phyloP scores from a whole-genome alignment of 2,113 vertebrate genomes.

The Microcebus lehilahytsara region DNA sequence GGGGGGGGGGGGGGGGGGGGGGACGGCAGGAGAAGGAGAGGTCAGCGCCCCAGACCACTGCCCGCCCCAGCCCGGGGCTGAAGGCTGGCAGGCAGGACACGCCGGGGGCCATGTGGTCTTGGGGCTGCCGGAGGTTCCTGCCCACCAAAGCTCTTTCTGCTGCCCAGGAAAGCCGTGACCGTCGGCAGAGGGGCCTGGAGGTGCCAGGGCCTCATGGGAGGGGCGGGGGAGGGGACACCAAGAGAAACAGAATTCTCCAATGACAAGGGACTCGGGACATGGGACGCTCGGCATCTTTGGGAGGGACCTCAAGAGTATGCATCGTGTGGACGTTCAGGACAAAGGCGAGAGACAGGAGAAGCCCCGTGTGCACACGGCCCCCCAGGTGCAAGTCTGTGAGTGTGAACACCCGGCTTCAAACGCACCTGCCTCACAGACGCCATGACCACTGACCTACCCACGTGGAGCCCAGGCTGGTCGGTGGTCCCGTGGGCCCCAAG shows the following conservation, averaged over 20 bases:
- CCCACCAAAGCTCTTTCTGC: not conserved
- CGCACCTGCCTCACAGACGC: accelerated
- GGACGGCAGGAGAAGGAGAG: not conserved
- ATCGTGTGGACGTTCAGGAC: accelerated
- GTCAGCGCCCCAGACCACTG: not conserved
- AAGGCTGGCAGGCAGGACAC: not conserved
- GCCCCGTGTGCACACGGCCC: accelerated
- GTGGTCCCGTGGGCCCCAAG: too few relatives aligned
- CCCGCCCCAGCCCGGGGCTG: not conserved
- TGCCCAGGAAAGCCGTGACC: not conserved
- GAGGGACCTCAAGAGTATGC: accelerated
- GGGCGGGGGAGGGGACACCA: not conserved
- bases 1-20: conserved; percentile 50
- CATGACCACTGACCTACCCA: accelerated
- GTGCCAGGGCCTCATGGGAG: not conserved
- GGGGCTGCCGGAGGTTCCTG: not conserved
- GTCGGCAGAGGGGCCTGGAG: not conserved
- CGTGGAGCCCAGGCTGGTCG: too few relatives aligned
- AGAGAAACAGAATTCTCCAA: not conserved
- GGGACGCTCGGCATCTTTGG: not conserved
- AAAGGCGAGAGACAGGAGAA: accelerated
- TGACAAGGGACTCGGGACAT: not conserved
- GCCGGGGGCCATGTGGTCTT: not conserved
- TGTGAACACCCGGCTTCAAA: accelerated
- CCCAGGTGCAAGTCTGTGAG: accelerated